phyloP scores from a whole-genome alignment of 2,888 invertebrate species.

The Lumbricus terrestris region DNA sequence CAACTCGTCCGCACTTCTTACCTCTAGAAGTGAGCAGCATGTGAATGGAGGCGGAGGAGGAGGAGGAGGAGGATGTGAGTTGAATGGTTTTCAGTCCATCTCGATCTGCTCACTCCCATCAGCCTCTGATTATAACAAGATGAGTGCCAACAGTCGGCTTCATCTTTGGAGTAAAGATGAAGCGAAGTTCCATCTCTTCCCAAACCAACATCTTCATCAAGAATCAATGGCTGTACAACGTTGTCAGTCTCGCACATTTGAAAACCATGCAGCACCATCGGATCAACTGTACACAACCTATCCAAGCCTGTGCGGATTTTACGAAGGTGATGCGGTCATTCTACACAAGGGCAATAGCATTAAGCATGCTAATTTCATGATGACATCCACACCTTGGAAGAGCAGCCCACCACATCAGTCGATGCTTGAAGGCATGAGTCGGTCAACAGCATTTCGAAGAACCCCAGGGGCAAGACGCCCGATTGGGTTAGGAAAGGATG shows the following conservation, averaged over 20 bases:
- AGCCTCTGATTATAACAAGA: background rate
- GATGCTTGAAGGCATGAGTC: background rate
- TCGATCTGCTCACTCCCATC: background rate
- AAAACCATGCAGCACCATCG: background rate
- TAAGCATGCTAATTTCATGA: background rate
- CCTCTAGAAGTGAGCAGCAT: background rate
- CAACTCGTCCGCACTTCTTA: background rate
- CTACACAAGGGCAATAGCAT: background rate
- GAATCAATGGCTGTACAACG: background rate
- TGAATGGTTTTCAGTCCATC: background rate
- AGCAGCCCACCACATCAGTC: background rate
- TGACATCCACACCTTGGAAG: background rate
- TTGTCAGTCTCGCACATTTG: background rate
- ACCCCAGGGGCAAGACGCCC: conserved; percentile 41
- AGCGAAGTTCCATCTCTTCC: background rate
- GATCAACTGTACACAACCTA: conserved; percentile 3
- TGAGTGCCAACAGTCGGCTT: background rate
- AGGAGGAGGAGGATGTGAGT: no score
- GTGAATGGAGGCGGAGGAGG: no score
- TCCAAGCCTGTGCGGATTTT: background rate
- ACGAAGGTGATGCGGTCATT: background rate
- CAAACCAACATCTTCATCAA: background rate
- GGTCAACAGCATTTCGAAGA: conserved; percentile 33
- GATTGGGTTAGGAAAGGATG: background rate
- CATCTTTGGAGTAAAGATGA: background rate